Base-by-base conservation (phyloP, 2,113 vertebrate species). In the Melanocharis versteri region DNA sequence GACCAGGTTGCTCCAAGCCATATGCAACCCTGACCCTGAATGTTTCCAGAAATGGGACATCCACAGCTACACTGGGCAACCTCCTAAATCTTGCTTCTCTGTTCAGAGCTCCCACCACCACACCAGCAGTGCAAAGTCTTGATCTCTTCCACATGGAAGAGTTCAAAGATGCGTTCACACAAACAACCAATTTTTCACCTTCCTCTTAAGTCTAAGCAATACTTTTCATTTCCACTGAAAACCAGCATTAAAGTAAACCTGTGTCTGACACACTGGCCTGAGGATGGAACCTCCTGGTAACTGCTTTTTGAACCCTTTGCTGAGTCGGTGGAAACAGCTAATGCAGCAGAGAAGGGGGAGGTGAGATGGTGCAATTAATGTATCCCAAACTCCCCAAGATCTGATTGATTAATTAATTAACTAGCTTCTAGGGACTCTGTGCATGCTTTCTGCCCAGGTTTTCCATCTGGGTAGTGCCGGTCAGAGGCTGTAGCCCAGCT, bases 361-460 rank as follows among this genome's bases (percentile, higher is more conserved):
- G 18, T 61, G n/a, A 28, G 45, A 72, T 13, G 17, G 47, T 54
- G 20, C 48, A 83, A 79, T 18, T 60, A 11, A 93, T 90, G 84
- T 44, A 77, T 53, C 70, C 62, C 14, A 72, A 73, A 27, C 2
- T 13, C 33, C 33, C 33, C 50, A 27, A 30, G 48, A 51, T 33
- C 39, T 64, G 23, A 44, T 26, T 53, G 7, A 48, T 37, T 66
- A 11, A 79, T 62, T 71, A 45, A 71, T 75, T 61, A 57, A 51
- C 20, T 20, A 44, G 48, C n/a, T 87, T 53, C 80, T 69, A 76
- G 28, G n/a, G 61, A 39, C 9, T 65, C 62, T 40, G 26, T 44
- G 45, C 0, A 0, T 78, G 15, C 30, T 61, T 42, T 26, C 18
- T 58, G 30, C 6, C 15, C 23, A 13, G 15, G 30, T 58, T 58